Base-by-base conservation (phyloP, 1,140 invertebrate species). In the Drosophila novamexicana region DNA sequence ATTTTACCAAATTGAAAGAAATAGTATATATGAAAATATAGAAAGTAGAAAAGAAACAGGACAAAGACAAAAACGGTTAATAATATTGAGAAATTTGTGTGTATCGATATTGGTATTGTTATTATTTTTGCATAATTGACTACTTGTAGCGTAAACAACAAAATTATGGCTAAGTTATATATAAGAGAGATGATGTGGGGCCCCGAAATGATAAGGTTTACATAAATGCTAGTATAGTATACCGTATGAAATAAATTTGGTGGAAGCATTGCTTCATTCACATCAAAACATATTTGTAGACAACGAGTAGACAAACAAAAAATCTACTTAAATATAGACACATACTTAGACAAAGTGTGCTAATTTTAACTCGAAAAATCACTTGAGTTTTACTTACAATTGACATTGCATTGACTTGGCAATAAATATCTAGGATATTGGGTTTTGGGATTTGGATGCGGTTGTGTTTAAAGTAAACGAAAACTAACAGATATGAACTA, bases 121-220 rank as follows among this genome's bases (percentile, higher is more conserved):
- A n/a, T n/a, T n/a, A 47, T 72, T 44, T 70, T 61, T 58, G 64
- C 82, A 71, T 63, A 79, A 82, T 70, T 77, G 77, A 86, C 82
- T 86, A 88, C 82, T 79, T 71, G 83, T 81, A 86, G 82, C 83
- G 82, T 72, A 86, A 83, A 80, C 77, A 71, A 81, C 53, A 75
- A 71, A 59, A 39, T 47, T 14, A 29, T 34, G 32, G 36, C 8
- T 58, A 67, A 16, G 12, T n/a, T 45, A 53, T 53, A 52, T 22
- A 39, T 14, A 22, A 32, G 18, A 16, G 42, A 59, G 29, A 53
- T 58, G 22, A 42, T 42, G 12, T n/a, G 37, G 53, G 12, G 39
- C n/a, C 54, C 22, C 22, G 22, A 29, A 29, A 29, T 29, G 5
- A 29, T 4, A 29, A 29, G 4, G 22, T 29, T 29, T 29, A 5